Conservation (phyloP, 2,888 invertebrate species). For the Lithosia quadra region DNA sequence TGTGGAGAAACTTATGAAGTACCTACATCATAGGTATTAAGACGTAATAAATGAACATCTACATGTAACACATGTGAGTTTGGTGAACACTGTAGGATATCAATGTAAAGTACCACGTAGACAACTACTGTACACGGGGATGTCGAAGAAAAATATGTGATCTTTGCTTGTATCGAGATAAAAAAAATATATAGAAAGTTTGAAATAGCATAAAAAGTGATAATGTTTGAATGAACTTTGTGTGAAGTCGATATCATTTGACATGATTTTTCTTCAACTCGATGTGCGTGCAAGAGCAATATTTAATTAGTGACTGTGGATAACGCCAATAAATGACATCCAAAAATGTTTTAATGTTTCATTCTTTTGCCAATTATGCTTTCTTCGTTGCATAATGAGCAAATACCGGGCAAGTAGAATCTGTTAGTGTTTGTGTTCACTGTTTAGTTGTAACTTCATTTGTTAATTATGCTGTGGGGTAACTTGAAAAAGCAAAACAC, state of each 20-base stretch:
- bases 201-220: background rate
- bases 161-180: background rate
- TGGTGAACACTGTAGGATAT: slow-evolving; percentile 38
- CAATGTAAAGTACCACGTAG: slow-evolving; percentile 43
- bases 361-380: slow-evolving; percentile 83
- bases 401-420: slow-evolving; percentile 76
- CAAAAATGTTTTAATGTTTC: slow-evolving; percentile 62
- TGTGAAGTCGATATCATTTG: background rate
- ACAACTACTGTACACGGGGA: slow-evolving; percentile 39
- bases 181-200: background rate
- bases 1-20: background rate
- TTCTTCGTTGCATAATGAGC: slow-evolving; percentile 82
- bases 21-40: background rate
- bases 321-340: slow-evolving; percentile 81
- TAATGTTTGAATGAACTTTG: background rate
- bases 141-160: slow-evolving; percentile 43
- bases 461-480: slow-evolving; percentile 40
- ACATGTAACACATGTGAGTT: slow-evolving; percentile 44
- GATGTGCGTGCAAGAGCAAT: slow-evolving; percentile 55
- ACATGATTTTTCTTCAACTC: slow-evolving; percentile 47
- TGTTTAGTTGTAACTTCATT: slow-evolving; percentile 33
- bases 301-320: slow-evolving; percentile 37
- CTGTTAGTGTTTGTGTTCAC: slow-evolving; percentile 53
- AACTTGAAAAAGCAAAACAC: slow-evolving; percentile 42
- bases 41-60: slow-evolving; percentile 11